A percentile compares a stretch with the other conserved stretches of the same genome.
phyloP scores from a whole-genome alignment of 2,797 vertebrate species.

The Pangasius djambal region DNA sequence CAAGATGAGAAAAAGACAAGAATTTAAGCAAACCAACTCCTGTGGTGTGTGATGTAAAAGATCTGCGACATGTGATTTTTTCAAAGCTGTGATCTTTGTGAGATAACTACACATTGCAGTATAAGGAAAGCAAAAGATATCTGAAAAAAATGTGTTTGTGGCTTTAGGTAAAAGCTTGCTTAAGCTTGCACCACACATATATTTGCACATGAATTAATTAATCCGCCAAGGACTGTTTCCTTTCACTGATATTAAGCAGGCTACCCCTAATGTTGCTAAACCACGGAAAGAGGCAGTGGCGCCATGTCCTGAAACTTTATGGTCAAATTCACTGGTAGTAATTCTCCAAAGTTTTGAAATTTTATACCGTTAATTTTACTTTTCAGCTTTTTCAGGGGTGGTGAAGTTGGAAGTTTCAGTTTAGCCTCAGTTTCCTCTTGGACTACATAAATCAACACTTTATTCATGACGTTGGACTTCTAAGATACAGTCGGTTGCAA shows the following conservation, averaged over 20 bases:
- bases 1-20: not conserved
- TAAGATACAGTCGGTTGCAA: not conserved
- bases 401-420: constrained; percentile 19
- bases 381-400: not conserved
- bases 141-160: not conserved
- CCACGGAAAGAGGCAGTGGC: not conserved
- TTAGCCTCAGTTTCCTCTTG: constrained; percentile 36
- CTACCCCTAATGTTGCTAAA: not conserved
- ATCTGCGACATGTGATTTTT: not conserved
- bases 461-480: not conserved
- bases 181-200: not conserved
- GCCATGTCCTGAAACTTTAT: not conserved
- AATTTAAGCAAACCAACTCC: not conserved
- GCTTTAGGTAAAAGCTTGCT: not conserved
- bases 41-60: no score
- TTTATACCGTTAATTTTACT: not conserved
- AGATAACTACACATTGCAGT: not conserved
- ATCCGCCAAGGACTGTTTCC: not conserved
- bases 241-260: not conserved
- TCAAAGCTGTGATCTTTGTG: not conserved
- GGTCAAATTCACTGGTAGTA: not conserved
- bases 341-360: not conserved
- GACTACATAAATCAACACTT: not conserved
- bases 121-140: not conserved
- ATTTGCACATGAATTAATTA: not conserved